Evolutionary conservation across 2,113 vertebrate species (phyloP).

Genomic region (Phyllostomus hastatus): DNA sequence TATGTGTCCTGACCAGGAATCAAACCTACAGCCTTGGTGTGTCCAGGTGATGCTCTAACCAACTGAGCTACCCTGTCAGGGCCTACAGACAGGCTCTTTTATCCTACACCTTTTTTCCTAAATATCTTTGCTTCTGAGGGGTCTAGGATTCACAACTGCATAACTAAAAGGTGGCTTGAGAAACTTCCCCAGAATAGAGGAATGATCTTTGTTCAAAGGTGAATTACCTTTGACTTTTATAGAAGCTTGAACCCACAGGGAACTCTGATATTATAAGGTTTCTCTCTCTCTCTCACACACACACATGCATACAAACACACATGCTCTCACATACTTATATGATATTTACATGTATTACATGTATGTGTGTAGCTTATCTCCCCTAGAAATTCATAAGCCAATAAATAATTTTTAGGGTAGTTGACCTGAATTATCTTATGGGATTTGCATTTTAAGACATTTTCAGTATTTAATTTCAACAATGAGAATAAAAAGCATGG

Average conservation of each 20-base stretch:
- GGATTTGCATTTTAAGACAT: background rate
- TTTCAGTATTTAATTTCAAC: conserved; percentile 8
- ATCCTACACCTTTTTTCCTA: background rate
- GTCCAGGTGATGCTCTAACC: no score
- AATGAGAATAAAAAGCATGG: background rate
- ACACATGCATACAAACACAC: background rate
- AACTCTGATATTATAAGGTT: background rate
- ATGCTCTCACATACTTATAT: no score
- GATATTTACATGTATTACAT: background rate
- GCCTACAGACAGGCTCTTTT: background rate
- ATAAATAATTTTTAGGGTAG: background rate
- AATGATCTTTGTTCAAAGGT: background rate
- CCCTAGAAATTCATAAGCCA: background rate
- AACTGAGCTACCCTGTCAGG: no score
- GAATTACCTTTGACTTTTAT: background rate
- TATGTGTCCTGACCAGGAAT: no score
- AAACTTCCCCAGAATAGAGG: background rate
- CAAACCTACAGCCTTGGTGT: no score
- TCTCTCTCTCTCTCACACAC: background rate
- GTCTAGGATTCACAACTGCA: background rate
- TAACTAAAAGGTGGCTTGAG: background rate
- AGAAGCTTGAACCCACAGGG: background rate
- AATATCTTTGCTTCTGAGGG: background rate
- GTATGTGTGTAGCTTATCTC: background rate
- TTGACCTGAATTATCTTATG: background rate